These are phyloP conservation scores for Leucophenga varia DNA, from an alignment of 1,140 invertebrate genomes.

Conservation along the genomic window DNA sequence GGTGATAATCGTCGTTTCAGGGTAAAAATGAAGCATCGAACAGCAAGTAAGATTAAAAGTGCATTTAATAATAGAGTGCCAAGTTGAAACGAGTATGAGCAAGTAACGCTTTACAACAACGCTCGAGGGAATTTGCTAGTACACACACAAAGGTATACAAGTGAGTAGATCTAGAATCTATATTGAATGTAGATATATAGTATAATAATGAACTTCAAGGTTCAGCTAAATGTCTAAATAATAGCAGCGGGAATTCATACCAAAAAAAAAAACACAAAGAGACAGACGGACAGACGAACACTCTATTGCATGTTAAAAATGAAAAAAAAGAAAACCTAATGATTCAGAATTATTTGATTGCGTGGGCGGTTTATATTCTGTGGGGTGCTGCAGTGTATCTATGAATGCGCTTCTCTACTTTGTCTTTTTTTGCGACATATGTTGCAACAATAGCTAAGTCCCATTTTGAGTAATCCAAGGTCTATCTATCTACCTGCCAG, in stretches of 20 bases:
- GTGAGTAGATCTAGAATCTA: constrained; percentile 45
- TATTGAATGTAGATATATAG: no score
- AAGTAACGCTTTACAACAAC: constrained; percentile 23
- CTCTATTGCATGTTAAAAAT: constrained; percentile 1
- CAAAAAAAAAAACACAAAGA: neutral
- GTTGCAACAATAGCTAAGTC: constrained; percentile 24
- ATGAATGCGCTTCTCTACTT: constrained; percentile 12
- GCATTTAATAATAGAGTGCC: constrained; percentile 51
- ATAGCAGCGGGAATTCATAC: no score
- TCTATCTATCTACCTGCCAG: no score
- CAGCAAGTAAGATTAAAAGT: constrained; percentile 48
- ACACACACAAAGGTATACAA: constrained; percentile 19
- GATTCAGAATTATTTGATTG: constrained; percentile 53
- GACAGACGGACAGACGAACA: no score
- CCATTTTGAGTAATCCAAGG: no score
- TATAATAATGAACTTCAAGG: constrained; percentile 53
- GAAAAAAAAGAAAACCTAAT: constrained; percentile 40
- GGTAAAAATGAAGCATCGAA: constrained; percentile 40
- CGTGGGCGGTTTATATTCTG: constrained; percentile 42
- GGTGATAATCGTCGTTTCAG: constrained; percentile 55
- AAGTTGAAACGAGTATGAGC: neutral
- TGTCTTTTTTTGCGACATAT: no score
- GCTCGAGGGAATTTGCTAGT: constrained; percentile 5
- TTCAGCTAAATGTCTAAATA: constrained; percentile 50
- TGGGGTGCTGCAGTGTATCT: neutral